A percentile compares a stretch with the other conserved stretches of the same genome.
Conservation (phyloP, 2,113 vertebrate genomes). For the Perca schrenkii region DNA sequence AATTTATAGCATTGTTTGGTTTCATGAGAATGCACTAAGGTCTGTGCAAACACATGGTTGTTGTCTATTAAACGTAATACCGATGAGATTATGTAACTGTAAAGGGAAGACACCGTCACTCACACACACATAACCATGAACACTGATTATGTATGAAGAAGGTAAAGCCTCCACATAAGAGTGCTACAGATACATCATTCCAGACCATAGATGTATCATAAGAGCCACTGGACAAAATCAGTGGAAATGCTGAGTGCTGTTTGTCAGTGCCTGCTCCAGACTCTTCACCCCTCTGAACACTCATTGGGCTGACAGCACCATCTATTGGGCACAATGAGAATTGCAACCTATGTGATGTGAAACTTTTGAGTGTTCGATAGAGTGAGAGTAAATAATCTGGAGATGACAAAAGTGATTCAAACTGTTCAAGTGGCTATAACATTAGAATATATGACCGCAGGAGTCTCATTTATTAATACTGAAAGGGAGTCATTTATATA, state of each 20-base stretch:
- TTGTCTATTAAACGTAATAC: no score
- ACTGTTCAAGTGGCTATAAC: not conserved
- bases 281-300: no score
- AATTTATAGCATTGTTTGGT: no score
- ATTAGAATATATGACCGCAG: not conserved
- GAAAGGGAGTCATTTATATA: no score
- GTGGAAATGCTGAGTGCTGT: no score
- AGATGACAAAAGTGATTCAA: not conserved
- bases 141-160: not conserved
- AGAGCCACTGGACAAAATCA: no score
- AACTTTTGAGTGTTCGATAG: not conserved
- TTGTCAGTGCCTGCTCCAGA: not conserved
- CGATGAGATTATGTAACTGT: not conserved
- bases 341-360: not conserved
- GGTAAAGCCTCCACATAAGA: not conserved
- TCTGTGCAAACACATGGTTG: not conserved
- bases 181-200: not conserved
- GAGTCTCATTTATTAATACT: not conserved
- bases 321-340: not conserved
- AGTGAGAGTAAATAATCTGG: not conserved
- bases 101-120: not conserved
- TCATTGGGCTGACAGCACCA: conserved; percentile 23
- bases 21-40: not conserved
- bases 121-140: not conserved
- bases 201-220: no score